Evolutionary conservation across 1,140 invertebrate species (phyloP).

Genomic region (Polyergus mexicanus): DNA sequence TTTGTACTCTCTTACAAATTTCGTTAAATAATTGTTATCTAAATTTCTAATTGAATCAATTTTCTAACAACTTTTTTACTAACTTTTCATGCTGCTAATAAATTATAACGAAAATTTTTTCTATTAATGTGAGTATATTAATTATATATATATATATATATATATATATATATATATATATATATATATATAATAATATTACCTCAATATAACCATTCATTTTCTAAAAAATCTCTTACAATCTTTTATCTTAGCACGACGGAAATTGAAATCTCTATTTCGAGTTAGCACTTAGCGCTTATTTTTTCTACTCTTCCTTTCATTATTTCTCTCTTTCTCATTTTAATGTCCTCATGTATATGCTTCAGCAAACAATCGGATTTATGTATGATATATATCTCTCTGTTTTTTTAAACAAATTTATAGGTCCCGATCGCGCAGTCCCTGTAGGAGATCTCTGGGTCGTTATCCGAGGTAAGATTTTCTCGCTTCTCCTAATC

Average conservation of each 20-base stretch:
- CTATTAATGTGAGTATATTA: no score
- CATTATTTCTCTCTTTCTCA: constrained; percentile 31
- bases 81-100: no score
- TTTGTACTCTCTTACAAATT: not conserved
- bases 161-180: not conserved
- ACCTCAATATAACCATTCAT: not conserved
- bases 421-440: constrained; percentile 83
- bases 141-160: not conserved
- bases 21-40: not conserved
- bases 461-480: constrained; percentile 83
- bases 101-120: no score
- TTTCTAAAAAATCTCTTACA: constrained; percentile 14
- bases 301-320: constrained; percentile 6
- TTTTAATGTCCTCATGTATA: constrained; percentile 55
- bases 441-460: constrained; percentile 77
- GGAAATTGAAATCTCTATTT: constrained; percentile 12
- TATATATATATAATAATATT: not conserved
- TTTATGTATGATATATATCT: constrained; percentile 79
- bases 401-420: constrained; percentile 69
- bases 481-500: constrained; percentile 35
- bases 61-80: not conserved
- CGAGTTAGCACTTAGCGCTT: constrained; percentile 38
- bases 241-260: not conserved
- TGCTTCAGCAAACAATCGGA: constrained; percentile 71
- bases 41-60: not conserved